phyloP scores from a whole-genome alignment of 2,797 vertebrate species.

The Strix occidentalis region DNA sequence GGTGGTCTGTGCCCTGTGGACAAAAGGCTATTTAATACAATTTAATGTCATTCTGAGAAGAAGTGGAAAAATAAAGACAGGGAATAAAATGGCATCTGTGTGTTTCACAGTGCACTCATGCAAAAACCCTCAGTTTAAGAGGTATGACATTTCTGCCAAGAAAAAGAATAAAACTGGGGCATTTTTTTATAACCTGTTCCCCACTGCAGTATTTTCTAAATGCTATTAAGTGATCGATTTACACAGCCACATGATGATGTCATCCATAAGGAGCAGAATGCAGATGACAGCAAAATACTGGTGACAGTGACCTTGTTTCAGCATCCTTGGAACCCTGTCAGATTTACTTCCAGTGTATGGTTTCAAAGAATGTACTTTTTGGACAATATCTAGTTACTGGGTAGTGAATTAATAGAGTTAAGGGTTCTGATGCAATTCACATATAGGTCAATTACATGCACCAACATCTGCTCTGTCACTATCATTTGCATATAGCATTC shows the following conservation, averaged over 20 bases:
- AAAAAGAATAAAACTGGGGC: constrained; percentile 82
- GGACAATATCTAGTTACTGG: constrained; percentile 88
- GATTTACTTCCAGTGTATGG: constrained; percentile 82
- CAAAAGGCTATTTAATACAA: constrained; percentile 99
- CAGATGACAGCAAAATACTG: constrained; percentile 83
- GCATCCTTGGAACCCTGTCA: constrained; percentile 81
- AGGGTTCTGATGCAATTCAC: constrained; percentile 99
- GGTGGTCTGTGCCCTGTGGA: constrained; percentile 98
- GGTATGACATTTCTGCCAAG: constrained; percentile 84
- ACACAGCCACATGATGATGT: constrained; percentile 87
- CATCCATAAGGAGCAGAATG: constrained; percentile 84
- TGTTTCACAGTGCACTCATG: constrained; percentile 92
- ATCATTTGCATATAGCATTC: constrained; percentile 99
- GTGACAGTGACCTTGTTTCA: constrained; percentile 83
- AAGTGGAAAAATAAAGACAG: constrained; percentile 85
- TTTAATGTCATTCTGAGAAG: constrained; percentile 99
- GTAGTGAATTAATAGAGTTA: constrained; percentile 92
- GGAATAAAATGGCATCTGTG: constrained; percentile 97
- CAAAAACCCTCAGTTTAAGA: constrained; percentile 86
- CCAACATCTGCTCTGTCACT: constrained; percentile 99
- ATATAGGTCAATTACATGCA: constrained; percentile 99
- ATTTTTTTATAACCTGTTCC: constrained; percentile 79
- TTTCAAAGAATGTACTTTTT: constrained; percentile 85
- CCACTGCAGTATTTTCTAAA: constrained; percentile 83
- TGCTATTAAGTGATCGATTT: constrained; percentile 90